These are phyloP conservation scores for Otus scops DNA, from an alignment of 2,797 vertebrate genomes.

Conservation along the genomic window DNA sequence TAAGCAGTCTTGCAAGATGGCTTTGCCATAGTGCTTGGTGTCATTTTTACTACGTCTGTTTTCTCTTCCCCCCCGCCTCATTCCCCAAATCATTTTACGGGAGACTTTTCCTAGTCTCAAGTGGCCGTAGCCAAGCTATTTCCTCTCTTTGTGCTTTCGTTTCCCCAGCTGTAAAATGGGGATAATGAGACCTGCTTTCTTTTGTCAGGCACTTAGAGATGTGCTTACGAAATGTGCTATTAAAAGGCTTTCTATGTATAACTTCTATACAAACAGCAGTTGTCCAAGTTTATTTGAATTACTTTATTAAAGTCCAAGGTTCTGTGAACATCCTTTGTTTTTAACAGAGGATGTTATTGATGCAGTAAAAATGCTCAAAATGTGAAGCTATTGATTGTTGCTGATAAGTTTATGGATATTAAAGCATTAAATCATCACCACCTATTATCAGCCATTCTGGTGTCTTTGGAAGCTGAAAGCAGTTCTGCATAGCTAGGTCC, in stretches of 20 bases:
- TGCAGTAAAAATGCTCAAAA: constrained; percentile 40
- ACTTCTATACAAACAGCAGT: constrained; percentile 42
- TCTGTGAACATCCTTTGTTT: constrained; percentile 55
- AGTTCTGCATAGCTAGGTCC: background rate
- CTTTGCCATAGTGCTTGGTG: background rate
- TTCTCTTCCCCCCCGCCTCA: background rate
- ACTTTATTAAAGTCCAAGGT: constrained; percentile 20
- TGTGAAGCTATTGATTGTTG: constrained; percentile 45
- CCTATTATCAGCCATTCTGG: constrained; percentile 7
- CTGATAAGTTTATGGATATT: constrained; percentile 57
- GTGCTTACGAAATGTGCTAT: constrained; percentile 37
- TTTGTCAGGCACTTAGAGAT: constrained; percentile 27
- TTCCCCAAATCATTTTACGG: constrained; percentile 1
- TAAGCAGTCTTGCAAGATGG: background rate
- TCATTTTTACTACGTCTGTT: background rate
- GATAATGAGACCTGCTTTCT: constrained; percentile 18
- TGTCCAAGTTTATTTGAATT: constrained; percentile 54
- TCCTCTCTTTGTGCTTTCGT: constrained; percentile 41
- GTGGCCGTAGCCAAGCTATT: constrained; percentile 24
- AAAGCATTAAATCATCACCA: constrained; percentile 41
- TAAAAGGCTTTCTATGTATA: constrained; percentile 62
- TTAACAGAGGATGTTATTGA: constrained; percentile 52
- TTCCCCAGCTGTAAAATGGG: constrained; percentile 41
- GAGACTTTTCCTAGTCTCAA: constrained; percentile 3
- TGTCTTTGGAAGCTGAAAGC: constrained; percentile 24